Conservation (phyloP, 2,113 vertebrate species). For the Tilapia sparmanii region DNA sequence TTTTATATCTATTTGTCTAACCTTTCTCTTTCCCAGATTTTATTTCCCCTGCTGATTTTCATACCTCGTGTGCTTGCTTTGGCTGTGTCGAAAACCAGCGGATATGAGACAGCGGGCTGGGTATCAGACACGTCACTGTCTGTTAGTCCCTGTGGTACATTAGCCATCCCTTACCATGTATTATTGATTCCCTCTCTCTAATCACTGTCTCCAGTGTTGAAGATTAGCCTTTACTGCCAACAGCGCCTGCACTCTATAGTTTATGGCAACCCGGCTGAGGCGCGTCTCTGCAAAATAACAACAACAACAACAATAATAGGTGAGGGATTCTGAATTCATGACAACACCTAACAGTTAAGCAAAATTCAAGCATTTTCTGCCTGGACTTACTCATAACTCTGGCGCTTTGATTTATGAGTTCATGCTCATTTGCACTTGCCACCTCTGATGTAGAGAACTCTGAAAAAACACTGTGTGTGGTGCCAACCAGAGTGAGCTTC, state of each 20-base stretch:
- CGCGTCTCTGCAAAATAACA: neutral
- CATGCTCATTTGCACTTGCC: neutral
- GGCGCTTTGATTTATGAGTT: neutral
- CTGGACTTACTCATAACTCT: neutral
- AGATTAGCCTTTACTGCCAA: constrained; percentile 45
- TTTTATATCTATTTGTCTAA: constrained; percentile 30
- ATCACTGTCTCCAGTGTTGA: constrained; percentile 59
- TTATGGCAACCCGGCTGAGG: neutral
- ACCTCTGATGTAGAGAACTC: neutral
- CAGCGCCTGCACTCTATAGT: constrained; percentile 12
- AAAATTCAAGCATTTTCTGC: neutral
- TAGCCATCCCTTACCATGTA: constrained; percentile 65
- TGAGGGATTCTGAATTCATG: neutral
- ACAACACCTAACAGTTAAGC: neutral
- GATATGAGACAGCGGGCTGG: constrained; percentile 35
- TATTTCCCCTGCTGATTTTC: constrained; percentile 59
- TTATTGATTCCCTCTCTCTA: constrained; percentile 64
- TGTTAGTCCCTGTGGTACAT: constrained; percentile 64
- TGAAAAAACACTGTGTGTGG: neutral
- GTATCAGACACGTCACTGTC: constrained; percentile 39
- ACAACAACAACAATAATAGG: constrained; percentile 3
- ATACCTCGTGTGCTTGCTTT: constrained; percentile 8
- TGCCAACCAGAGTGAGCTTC: neutral
- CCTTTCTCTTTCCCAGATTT: constrained; percentile 32
- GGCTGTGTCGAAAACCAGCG: constrained; percentile 31